A percentile compares a stretch with the other conserved stretches of the same genome.
phyloP scores from a whole-genome alignment of 64 coral and sea anemone species.

The Astreopora myriophthalma region DNA sequence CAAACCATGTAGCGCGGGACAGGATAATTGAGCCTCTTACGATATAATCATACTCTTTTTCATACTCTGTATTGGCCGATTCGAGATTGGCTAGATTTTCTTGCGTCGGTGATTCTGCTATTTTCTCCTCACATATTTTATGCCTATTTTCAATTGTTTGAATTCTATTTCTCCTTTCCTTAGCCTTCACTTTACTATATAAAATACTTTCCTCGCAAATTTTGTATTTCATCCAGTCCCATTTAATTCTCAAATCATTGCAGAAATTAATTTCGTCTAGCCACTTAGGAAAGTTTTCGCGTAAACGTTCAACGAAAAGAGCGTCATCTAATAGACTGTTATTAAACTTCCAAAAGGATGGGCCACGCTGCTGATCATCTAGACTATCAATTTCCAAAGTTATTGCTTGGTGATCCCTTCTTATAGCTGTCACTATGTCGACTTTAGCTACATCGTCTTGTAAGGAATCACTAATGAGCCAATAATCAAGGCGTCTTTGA shows the following conservation, averaged over 20 bases:
- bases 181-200: not conserved
- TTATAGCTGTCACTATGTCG: conserved; percentile 9
- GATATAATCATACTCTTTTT: conserved; percentile 7
- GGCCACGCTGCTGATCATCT: not conserved
- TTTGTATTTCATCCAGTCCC: conserved; percentile 25
- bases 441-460: conserved; percentile 12
- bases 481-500: not conserved
- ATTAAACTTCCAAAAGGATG: conserved; percentile 27
- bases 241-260: conserved; percentile 1
- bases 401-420: not conserved
- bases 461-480: too few relatives aligned
- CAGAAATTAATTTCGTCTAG: not conserved
- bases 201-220: not conserved
- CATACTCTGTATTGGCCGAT: not conserved
- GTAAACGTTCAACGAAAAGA: not conserved
- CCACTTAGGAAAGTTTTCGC: not conserved
- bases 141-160: not conserved
- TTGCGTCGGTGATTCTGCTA: conserved; percentile 13
- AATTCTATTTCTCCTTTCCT: conserved; percentile 15
- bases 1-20: conserved; percentile 5
- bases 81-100: not conserved
- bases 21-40: conserved; percentile 10
- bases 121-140: not conserved
- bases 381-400: conserved; percentile 24
- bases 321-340: not conserved